Base-by-base conservation (phyloP, 2,113 vertebrate genomes). In the Pelvicachromis taeniatus region DNA sequence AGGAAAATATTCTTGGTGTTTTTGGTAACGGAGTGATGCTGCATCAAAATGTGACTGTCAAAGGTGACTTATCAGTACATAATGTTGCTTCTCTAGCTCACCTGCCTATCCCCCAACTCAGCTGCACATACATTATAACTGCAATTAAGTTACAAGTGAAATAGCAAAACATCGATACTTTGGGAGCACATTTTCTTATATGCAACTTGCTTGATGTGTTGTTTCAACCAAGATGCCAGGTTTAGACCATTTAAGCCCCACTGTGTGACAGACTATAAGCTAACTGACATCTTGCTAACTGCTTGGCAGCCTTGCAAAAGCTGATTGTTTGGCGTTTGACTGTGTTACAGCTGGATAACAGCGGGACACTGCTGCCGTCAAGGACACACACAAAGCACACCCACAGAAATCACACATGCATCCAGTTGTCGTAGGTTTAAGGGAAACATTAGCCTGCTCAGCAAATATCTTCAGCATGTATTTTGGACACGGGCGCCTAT, bases 311-410 rank as follows among this genome's bases (percentile, higher is more conserved):
- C 9, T n/a, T 6, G 59, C 83, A 79, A 5, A 33, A 38, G 83
- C 83, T 85, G 84, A 87, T 90, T 88, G 88, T 87, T 87, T 23
- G 10, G 63, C 78, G 90, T 90, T 87, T 85, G 86, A 90, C 87
- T 84, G 83, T 1, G 75, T 86, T 90, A 85, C 90, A 89, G 87
- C 88, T 89, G 89, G 80, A 91, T 56, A 89, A 85, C 89, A 80
- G 86, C 82, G 59, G 85, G 78, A 86, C 89, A 87, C 78, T 73
- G 56, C 81, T 54, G 68, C 84, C 73, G 85, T 91, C 89, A 93
- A 90, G 92, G 92, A 35, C 88, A 81, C 56, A 61, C 80, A 78
- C 78, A 81, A 58, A 58, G n/a, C 29, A 88, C 70, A 77, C 77
- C 80, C 80, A 56, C 54, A 52, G 38, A 52, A 78, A 42, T 56